Percentiles rank a stretch among this genome's conserved stretches.
These are phyloP conservation scores for Tachystola acroxantha DNA, from an alignment of 2,888 invertebrate species.

Conservation along the genomic window DNA sequence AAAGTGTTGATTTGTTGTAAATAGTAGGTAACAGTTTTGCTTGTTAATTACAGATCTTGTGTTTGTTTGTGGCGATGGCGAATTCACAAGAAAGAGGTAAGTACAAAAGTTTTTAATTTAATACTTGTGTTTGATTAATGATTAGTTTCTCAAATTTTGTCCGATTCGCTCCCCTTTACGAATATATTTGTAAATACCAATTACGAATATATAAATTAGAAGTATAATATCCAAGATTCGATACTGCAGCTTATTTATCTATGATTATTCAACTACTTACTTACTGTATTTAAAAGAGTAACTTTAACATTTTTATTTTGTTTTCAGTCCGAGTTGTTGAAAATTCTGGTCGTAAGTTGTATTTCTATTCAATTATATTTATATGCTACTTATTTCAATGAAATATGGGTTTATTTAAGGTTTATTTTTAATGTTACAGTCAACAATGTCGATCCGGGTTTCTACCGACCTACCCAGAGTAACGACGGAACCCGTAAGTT, in stretches of 20 bases:
- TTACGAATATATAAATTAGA: too few relatives aligned
- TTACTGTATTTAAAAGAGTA: too few relatives aligned
- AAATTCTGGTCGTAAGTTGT: neutral
- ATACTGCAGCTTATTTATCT: too few relatives aligned
- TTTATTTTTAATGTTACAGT: neutral
- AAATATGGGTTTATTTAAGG: too few relatives aligned
- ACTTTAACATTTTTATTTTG: too few relatives aligned
- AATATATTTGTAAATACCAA: too few relatives aligned
- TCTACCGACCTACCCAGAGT: neutral
- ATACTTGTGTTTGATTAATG: neutral
- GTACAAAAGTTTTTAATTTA: neutral
- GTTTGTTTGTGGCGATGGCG: slow-evolving; percentile 33
- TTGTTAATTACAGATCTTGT: slow-evolving; percentile 38
- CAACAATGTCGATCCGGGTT: neutral
- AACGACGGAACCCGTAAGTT: neutral
- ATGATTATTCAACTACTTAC: too few relatives aligned
- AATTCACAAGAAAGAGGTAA: slow-evolving; percentile 23
- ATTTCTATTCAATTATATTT: too few relatives aligned
- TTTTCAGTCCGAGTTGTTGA: slow-evolving; percentile 22
- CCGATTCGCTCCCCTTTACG: neutral
- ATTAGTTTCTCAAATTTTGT: neutral
- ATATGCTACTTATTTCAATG: too few relatives aligned
- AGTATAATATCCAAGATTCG: too few relatives aligned
- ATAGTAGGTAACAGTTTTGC: too few relatives aligned
- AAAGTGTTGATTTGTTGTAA: too few relatives aligned